Percentiles rank a stretch among this genome's conserved stretches.
Conservation (phyloP, 2,113 vertebrate genomes). For the Gnathonemus echidnorhynchus region DNA sequence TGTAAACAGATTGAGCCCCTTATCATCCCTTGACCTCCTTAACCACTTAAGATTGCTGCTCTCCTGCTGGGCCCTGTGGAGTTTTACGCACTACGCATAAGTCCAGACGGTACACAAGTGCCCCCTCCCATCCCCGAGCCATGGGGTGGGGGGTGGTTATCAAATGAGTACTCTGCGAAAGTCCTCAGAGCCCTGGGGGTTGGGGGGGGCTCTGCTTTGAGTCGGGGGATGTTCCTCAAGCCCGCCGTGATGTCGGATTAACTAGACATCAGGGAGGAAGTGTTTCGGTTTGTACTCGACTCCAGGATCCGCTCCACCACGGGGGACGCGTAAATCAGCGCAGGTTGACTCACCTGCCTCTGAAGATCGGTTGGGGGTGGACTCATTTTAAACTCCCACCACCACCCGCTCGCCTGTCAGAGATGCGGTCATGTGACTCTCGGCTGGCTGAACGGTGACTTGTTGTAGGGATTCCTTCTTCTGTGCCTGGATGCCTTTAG, state of each 20-base stretch:
- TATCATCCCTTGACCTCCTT: neutral
- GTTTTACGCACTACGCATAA: neutral
- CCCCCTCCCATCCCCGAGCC: neutral
- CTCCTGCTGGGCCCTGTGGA: neutral
- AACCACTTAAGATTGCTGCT: neutral
- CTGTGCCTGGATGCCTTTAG: neutral
- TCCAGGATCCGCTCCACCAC: constrained; percentile 32
- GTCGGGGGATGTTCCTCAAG: neutral
- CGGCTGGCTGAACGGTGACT: constrained; percentile 16
- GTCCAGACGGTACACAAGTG: neutral
- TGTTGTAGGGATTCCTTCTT: constrained; percentile 13
- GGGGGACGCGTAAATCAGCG: constrained; percentile 34
- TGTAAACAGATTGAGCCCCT: constrained; percentile 12
- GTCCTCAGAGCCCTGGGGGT: neutral
- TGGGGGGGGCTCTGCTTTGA: neutral
- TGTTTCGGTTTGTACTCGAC: constrained; percentile 36
- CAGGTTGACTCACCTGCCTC: constrained; percentile 41
- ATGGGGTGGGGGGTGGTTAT: neutral
- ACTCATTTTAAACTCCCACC: neutral
- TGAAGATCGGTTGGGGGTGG: neutral
- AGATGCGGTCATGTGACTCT: constrained; percentile 23
- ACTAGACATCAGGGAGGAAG: constrained; percentile 44
- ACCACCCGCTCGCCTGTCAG: neutral
- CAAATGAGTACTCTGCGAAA: neutral
- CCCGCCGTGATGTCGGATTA: constrained; percentile 38